Evolutionary conservation across 2,888 invertebrate genomes (phyloP), one percentile per base, ranked within the genome.

Genomic region (Trichacis sp.): DNA sequence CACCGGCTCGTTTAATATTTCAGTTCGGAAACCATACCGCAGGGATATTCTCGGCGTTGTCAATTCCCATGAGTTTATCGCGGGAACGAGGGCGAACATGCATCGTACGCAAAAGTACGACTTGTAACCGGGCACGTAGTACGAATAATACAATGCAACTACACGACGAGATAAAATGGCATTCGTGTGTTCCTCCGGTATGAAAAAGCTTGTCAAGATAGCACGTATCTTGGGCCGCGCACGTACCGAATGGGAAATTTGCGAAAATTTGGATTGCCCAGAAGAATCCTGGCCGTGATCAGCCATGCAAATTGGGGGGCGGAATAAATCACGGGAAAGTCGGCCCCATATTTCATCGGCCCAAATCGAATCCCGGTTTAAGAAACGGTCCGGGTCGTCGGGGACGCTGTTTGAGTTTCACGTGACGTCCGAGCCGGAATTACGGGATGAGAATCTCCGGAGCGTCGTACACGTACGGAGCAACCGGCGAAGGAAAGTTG

Each of bases 1-100:
- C 45, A 17, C 56, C 43, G 49, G 64, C 62, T 50, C 70, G 76
- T 75, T 79, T 77, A 79, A 79, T 79, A 79, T 78, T 79, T 78
- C 71, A 79, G 70, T 43, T 50, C 45, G 64, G 60, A 69, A 65
- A 68, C 70, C 64, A 61, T 62, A 68, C 68, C 65, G 55, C 64
- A 59, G 71, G 58, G 63, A 66, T 68, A 68, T 73, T 60, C 73
- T 62, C 58, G 66, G 68, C 64, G 69, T 70, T 73, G 74, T 71
- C 75, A 69, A 77, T 76, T 78, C 77, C 76, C 78, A 72, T 72
- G 76, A 75, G 78, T 73, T 76, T 73, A 74, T 76, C 69, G 75
- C 51, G 63, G 57, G 30, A 64, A 64, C 50, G 73, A 76, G 76
- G 64, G 61, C 64, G 62, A 71, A 65, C 70, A 68, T 67, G 65